Evolutionary conservation across 1,140 invertebrate species (phyloP).

Genomic region (Charaxes varanes): DNA sequence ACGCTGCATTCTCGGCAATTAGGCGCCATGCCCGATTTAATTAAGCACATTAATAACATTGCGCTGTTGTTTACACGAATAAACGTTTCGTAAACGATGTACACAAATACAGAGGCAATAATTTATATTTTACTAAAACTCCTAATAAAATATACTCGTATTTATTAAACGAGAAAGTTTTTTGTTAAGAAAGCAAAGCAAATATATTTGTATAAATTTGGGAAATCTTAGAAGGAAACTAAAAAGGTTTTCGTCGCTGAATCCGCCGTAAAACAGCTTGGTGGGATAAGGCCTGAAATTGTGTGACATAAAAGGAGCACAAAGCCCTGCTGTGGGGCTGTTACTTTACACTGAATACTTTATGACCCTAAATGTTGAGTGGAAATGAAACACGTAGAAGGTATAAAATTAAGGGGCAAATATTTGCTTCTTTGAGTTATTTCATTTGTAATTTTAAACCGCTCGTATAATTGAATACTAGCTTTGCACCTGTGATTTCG

Average conservation of each 20-base stretch:
- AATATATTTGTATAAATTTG: not conserved
- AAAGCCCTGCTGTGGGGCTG: slow-evolving; percentile 2
- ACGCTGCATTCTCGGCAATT: slow-evolving; percentile 4
- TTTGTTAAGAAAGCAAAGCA: slow-evolving; percentile 1
- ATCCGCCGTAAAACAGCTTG: slow-evolving; percentile 3
- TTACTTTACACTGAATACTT: slow-evolving; percentile 6
- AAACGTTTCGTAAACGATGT: not conserved
- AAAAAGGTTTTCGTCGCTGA: slow-evolving; percentile 1
- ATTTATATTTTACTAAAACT: too few species aligned
- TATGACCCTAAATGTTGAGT: slow-evolving; percentile 3
- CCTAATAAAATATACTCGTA: too few species aligned
- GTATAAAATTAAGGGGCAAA: too few species aligned
- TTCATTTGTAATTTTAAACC: too few species aligned
- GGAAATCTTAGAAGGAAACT: not conserved
- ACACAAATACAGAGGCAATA: not conserved
- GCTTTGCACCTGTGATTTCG: too few species aligned
- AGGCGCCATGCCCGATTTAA: slow-evolving; percentile 5
- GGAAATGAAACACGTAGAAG: too few species aligned
- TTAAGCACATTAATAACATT: slow-evolving; percentile 7
- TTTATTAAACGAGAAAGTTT: too few species aligned
- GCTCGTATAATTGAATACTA: too few species aligned
- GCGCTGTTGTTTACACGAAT: not conserved
- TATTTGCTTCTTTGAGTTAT: too few species aligned
- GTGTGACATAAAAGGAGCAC: slow-evolving; percentile 6
- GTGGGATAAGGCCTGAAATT: slow-evolving; percentile 6